Evolutionary conservation across 92 coral and sea anemone species (phyloP), one percentile per base, ranked within the genome.

Genomic region (Porites rus): DNA sequence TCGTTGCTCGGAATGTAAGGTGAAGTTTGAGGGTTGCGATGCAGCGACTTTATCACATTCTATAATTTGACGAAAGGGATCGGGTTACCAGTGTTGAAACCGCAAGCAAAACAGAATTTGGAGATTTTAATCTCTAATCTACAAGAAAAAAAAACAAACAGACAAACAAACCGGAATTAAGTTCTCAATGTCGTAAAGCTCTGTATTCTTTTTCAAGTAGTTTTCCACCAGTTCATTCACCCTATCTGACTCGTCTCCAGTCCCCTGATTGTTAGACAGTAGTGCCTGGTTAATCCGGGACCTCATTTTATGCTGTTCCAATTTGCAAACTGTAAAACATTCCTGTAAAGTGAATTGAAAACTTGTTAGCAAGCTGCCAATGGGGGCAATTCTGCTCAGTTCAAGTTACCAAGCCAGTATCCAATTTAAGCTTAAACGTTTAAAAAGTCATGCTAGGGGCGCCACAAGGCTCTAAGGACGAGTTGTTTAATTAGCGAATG

Each of bases 251-350:
- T 74, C 78, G 50, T 84, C 93, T 67, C 83, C 73, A 14, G 71
- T 63, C 13, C 75, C 88, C 67, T 78, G 89, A 28, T 85, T 75
- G 60, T 80, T 83, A 12, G 98, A 93, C 38, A 89, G 96, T 51
- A 95, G 78, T 10, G 98, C 98, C 76, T 91, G 96, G 56, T 77
- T 90, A 77, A 95, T 92, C 72, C 94, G 81, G 61, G 91, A 86
- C 74, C 92, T 95, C 91, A 89, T 93, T 81, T 91, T 88, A n/a
- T 89, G 86, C 79, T 93, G 98, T 70, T 95, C 96, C 24, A 86
- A 74, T 75, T 92, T 92, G 84, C 96, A 74, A 21, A 91, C 94
- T 53, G 92, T 77, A 79, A 95, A 95, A 67, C 98, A 95, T 75
- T 95, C 98, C 98, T 95, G 90, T 14, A 16, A 0, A 1, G 65